These are phyloP conservation scores for Tachysurus vachellii DNA, from an alignment of 2,113 vertebrate genomes.

Conservation along the genomic window DNA sequence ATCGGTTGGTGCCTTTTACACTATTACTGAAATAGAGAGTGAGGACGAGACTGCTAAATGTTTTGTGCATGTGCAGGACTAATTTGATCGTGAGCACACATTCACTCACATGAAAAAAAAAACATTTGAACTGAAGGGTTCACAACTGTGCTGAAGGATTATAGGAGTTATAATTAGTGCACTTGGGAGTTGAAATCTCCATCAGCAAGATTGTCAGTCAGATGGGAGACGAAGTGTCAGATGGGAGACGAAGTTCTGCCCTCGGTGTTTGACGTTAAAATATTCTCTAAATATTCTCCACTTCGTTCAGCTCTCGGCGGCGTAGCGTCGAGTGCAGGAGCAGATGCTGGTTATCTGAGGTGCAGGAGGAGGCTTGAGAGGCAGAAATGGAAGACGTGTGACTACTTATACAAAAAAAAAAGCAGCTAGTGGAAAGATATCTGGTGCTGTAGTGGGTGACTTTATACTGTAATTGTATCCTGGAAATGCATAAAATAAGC, in stretches of 20 bases:
- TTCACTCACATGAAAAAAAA: not conserved
- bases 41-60: not conserved
- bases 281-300: not conserved
- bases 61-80: not conserved
- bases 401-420: not conserved
- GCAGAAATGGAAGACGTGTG: not conserved
- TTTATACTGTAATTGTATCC: not conserved
- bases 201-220: not conserved
- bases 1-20: not conserved
- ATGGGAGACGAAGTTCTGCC: not conserved
- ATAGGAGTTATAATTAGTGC: not conserved
- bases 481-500: not conserved
- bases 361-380: not conserved
- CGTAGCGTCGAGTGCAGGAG: not conserved
- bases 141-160: not conserved
- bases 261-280: not conserved
- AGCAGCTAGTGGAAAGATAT: not conserved
- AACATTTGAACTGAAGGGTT: not conserved
- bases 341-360: not conserved
- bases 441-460: not conserved
- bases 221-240: too few species aligned
- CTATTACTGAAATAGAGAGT: not conserved
- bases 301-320: not conserved
- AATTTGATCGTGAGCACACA: not conserved
- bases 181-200: not conserved